Evolutionary conservation across 2,113 vertebrate species (phyloP).

Genomic region (Bambusicola thoracicus): DNA sequence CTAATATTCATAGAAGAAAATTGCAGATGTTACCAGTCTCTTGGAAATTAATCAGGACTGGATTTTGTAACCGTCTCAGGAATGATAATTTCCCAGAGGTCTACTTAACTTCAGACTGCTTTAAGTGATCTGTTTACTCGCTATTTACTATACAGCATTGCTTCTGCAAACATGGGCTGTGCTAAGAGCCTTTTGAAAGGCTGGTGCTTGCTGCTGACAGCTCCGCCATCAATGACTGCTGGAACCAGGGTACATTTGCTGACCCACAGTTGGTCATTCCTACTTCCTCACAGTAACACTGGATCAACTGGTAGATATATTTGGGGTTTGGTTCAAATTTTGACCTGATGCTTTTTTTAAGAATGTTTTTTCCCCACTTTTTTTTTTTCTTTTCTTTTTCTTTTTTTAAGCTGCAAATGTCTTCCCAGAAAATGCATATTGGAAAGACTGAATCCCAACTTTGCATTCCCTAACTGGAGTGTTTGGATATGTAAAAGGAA

Average conservation of each 20-base stretch:
- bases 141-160: not conserved
- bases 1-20: not conserved
- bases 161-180: not conserved
- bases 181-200: not conserved
- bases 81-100: not conserved
- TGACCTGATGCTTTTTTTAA: not conserved
- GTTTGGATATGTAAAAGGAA: not conserved
- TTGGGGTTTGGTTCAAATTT: not conserved
- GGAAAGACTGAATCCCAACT: not conserved
- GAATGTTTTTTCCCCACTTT: not conserved
- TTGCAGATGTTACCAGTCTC: not conserved
- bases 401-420: not conserved
- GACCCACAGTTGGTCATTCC: not conserved
- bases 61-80: not conserved
- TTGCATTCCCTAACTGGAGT: not conserved
- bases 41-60: not conserved
- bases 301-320: not conserved
- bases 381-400: no score
- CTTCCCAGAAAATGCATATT: not conserved
- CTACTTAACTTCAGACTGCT: not conserved
- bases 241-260: not conserved
- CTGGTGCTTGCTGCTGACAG: not conserved
- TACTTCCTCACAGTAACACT: accelerated
- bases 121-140: not conserved
- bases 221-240: accelerated